Base-by-base conservation (phyloP, 2,797 vertebrate genomes). In the Argentina silus region DNA sequence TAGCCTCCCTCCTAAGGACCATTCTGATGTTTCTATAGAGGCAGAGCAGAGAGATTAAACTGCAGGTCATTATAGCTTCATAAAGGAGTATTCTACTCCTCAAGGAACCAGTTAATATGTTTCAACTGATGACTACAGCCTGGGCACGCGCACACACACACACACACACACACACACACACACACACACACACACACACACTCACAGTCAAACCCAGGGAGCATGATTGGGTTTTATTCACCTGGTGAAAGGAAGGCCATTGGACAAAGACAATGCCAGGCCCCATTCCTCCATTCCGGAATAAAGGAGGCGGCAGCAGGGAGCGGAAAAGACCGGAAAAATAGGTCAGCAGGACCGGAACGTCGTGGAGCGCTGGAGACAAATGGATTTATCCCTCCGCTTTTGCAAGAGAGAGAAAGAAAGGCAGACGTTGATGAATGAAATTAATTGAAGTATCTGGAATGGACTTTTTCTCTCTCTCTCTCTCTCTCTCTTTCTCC, bases 341-440 rank as follows among this genome's bases (percentile, higher is more conserved):
- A 86, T 87, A 85, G 90, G 90, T 92, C 89, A 94, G 83, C 85
- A 83, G 85, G 88, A 91, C 84, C 74, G 73, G 70, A 79, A 76
- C 79, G 62, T 60, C 72, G 36, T 57, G 59, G 59, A 47, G 67
- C 27, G 73, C 61, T 70, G 71, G 77, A 91, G 88, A 92, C 85
- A 88, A 92, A 89, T 85, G 84, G 80, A 88, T 92, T 85, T 89
- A 85, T 84, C 89, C 85, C 79, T 79, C 86, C 71, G 85, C 84
- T 61, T 45, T 78, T 88, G 83, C 81, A 81, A 55, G 61, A 63
- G 66, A 77, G 59, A 43, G 67, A 81, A 84, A 82, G 84, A 88
- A 88, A 84, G 73, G 42, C 64, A 70, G 69, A 84, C 69, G 84
- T 68, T 82, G 81, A 91, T 89, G 85, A 92, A 92, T 89, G 82